Evolutionary conservation across 2,113 vertebrate genomes (phyloP).

Genomic region (Chunga burmeisteri): DNA sequence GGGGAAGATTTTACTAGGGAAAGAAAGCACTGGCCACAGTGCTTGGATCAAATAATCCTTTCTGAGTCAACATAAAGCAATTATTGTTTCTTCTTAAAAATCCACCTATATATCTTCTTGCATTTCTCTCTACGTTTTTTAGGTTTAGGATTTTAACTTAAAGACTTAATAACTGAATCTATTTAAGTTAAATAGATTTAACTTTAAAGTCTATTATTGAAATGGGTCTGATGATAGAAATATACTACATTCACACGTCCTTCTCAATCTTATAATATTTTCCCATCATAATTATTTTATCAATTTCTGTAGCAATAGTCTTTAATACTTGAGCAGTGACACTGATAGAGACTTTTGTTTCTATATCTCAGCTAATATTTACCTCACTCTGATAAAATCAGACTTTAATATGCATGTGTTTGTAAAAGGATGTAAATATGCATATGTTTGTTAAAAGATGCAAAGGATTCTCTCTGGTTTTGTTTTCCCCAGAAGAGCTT

Average conservation of each 20-base stretch:
- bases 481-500: not conserved
- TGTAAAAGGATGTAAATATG: not conserved
- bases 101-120: not conserved
- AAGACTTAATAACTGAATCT: too few relatives aligned
- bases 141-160: not conserved
- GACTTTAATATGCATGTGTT: not conserved
- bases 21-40: not conserved
- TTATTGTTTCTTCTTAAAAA: not conserved
- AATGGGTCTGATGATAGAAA: fast-evolving
- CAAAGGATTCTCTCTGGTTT: not conserved
- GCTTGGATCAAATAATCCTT: not conserved
- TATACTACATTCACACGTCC: fast-evolving
- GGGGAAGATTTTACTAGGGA: not conserved
- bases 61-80: not conserved
- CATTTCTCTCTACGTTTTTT: not conserved
- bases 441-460: not conserved
- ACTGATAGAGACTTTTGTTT: not conserved
- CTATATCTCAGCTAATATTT: not conserved
- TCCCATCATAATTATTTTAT: not conserved
- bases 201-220: not conserved
- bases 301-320: not conserved
- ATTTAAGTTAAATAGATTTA: not conserved
- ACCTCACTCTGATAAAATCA: not conserved
- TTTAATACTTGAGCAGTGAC: not conserved
- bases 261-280: not conserved